Evolutionary conservation across 92 coral and sea anemone species (phyloP).

Genomic region (Actinostola sp.): DNA sequence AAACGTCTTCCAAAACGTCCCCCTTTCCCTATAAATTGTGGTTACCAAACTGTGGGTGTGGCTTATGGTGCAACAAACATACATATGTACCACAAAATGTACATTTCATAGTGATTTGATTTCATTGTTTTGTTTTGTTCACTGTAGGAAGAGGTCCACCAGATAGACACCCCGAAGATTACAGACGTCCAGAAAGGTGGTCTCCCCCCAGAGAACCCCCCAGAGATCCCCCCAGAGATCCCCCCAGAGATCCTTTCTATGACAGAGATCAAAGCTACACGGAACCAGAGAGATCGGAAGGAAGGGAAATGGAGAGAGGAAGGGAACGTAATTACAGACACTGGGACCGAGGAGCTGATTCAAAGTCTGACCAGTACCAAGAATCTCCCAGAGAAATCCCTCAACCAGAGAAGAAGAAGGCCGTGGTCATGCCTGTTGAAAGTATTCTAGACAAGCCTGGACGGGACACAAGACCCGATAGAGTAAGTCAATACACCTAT

Average conservation of each 20-base stretch:
- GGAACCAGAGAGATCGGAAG: conserved; percentile 20
- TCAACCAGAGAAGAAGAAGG: conserved; percentile 66
- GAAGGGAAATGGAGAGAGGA: conserved; percentile 1
- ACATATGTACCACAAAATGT: too few relatives aligned
- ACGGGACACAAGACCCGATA: conserved; percentile 88
- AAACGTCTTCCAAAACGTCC: too few relatives aligned
- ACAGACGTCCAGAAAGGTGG: conserved; percentile 39
- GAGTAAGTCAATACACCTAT: too few relatives aligned
- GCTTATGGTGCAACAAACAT: too few relatives aligned
- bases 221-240: too few relatives aligned
- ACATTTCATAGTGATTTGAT: too few relatives aligned
- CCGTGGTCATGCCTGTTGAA: conserved; percentile 84
- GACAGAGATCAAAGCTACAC: conserved; percentile 28
- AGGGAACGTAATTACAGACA: neutral
- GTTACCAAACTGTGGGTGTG: too few relatives aligned
- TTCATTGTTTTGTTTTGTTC: neutral
- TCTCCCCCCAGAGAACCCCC: conserved; percentile 53
- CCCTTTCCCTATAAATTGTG: too few relatives aligned
- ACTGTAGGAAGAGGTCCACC: conserved; percentile 37
- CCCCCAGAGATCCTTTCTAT: conserved; percentile 12
- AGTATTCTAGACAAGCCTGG: conserved; percentile 85
- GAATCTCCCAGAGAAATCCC: conserved; percentile 41
- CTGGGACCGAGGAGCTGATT: conserved; percentile 4
- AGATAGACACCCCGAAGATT: conserved; percentile 53
- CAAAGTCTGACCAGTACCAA: conserved; percentile 2